Evolutionary conservation across 2,888 invertebrate genomes (phyloP), one percentile per base, ranked within the genome.

Genomic region (Enoplolaimus lenunculus): DNA sequence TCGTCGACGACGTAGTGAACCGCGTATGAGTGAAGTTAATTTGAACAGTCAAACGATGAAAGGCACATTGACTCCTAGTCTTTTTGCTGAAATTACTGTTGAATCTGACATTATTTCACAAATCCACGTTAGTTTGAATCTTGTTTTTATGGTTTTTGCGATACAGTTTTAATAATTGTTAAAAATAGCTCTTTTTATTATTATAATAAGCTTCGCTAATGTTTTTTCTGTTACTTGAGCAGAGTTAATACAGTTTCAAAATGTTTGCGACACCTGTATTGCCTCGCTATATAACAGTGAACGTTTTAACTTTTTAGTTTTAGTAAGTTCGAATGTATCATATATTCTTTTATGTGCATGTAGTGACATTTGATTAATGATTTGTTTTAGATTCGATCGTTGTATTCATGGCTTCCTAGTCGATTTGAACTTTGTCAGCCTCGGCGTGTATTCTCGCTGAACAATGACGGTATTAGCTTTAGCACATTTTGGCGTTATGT

Each of bases 61-160:
- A 66, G 2, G 28, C 1, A 3, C 59, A 26, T 1, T 34, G 13
- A 57, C 67, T 2, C 33, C 67, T 13, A 66, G 59, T 64, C 70
- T 67, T 26, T 69, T 31, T 67, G 2, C 68, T n/a, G 70, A 69
- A 13, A 2, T 28, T 3, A 31, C 26, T 2, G 34, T 70, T 7
- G 3, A 68, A 7, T 70, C 70, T 3, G 59, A 70, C 13, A 70
- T 70, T 29, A 57, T 70, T 29, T 31, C 28, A 26, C 2, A 67
- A 31, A 67, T n/a, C 7, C 67, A 67, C 21, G 67, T 67, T 7
- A 67, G 16, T 30, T n/a, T n/a, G n/a, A n/a, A n/a, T n/a, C n/a
- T n/a, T n/a, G n/a, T n/a, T n/a, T n/a, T n/a, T n/a, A n/a, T n/a
- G n/a, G n/a, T n/a, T n/a, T n/a, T n/a, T n/a, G n/a, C n/a, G n/a